Evolutionary conservation across 2,797 vertebrate species (phyloP), one percentile per base, ranked within the genome.

Genomic region (Danio albolineatus): DNA sequence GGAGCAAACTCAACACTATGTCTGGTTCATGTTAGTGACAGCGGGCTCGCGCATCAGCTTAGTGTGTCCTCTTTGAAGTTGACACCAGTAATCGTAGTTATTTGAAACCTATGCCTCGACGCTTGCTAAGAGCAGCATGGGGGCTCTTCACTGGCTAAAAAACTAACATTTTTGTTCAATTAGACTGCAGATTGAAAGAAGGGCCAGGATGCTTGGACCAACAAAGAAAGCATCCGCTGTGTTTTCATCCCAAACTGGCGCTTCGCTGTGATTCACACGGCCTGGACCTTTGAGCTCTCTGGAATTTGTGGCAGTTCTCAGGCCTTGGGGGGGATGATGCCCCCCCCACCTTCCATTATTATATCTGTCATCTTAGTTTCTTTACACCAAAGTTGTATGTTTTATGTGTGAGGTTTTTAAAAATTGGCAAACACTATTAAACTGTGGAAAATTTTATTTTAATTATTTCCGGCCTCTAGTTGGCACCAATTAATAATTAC

Each of bases 101-200:
- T 85, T 78, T 84, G 76, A 85, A 81, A 69, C 54, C 65, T 43
- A 28, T 62, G 43, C 65, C 51, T 57, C 9, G 16, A 21, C 2
- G 43, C 73, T 81, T 53, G 74, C 77, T 82, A 81, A 84, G 76
- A 72, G 85, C 78, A 75, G 73, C 66, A 13, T 70, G 65, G 56
- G 73, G 79, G 76, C 69, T 44, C 73, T 76, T 67, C 54, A 4
- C 60, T 84, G 65, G 83, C 80, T 73, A 80, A 87, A 86, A 84
- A 87, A 85, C 83, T 79, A 83, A 85, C 86, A 85, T 87, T 89
- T 85, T 83, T 78, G 81, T 84, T 87, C 79, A 85, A 82, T 86
- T 85, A 87, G 80, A 85, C 46, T 4, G 81, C 61, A 75, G 84
- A 86, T 75, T 78, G 79, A 78, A 82, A 72, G 60, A 79, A 65